Evolutionary conservation across 2,113 vertebrate species (phyloP).

Genomic region (Notothenia coriiceps): DNA sequence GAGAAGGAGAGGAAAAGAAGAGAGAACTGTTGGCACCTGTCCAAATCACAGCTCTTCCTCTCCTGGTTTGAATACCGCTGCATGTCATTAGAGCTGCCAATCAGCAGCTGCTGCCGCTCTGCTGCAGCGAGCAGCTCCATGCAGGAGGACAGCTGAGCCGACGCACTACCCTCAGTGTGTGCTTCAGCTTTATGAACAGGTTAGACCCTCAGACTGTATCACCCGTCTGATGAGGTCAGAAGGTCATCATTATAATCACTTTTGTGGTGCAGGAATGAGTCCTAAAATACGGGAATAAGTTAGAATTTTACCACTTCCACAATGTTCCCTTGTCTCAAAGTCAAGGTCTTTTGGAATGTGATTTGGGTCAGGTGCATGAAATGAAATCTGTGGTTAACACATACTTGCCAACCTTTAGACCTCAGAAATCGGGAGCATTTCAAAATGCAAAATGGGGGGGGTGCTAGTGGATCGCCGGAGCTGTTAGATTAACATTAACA

Average conservation of each 20-base stretch:
- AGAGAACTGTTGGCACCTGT: slow-evolving; percentile 40
- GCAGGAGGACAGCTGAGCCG: slow-evolving; percentile 48
- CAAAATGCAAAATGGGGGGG: no score
- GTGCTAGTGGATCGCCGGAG: no score
- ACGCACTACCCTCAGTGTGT: not conserved
- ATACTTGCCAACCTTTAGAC: no score
- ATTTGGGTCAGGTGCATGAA: no score
- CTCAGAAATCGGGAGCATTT: no score
- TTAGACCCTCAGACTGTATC: not conserved
- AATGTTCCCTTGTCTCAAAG: no score
- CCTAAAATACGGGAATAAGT: no score
- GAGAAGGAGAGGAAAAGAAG: slow-evolving; percentile 18
- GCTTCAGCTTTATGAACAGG: slow-evolving; percentile 11
- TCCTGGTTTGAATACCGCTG: slow-evolving; percentile 57
- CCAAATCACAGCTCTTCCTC: slow-evolving; percentile 54
- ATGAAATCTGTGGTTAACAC: no score
- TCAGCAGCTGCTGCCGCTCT: slow-evolving; percentile 60
- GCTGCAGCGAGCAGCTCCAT: slow-evolving; percentile 48
- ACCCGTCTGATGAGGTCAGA: not conserved
- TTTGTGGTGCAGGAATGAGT: not conserved
- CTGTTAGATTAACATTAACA: no score
- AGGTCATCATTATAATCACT: not conserved
- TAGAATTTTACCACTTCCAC: no score
- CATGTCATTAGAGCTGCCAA: slow-evolving; percentile 71
- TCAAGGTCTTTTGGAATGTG: no score